phyloP scores from a whole-genome alignment of 2,797 vertebrate species.

The Pangasius sanitwongsei region DNA sequence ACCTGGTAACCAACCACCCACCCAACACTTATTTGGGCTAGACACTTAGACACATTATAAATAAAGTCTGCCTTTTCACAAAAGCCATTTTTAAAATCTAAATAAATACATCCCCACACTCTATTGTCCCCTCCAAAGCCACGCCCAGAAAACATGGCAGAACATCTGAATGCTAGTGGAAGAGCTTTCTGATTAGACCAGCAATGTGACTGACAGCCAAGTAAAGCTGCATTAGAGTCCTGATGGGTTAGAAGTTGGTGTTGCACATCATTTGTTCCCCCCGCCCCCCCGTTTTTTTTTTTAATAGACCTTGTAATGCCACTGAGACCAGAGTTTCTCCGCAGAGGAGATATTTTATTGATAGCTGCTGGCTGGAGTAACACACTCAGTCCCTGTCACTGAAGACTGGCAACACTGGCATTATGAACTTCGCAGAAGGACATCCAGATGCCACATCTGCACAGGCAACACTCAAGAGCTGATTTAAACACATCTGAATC shows the following conservation, averaged over 20 bases:
- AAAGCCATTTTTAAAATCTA: background rate
- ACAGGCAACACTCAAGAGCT: slow-evolving; percentile 17
- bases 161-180: background rate
- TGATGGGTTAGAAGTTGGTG: background rate
- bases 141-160: background rate
- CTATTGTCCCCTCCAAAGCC: background rate
- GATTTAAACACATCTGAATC: slow-evolving; percentile 37
- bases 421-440: slow-evolving; percentile 1
- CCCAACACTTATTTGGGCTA: background rate
- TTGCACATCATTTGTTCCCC: background rate
- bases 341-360: background rate
- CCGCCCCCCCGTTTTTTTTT: background rate
- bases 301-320: background rate
- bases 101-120: background rate
- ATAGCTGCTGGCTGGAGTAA: background rate
- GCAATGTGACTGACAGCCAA: background rate
- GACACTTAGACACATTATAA: background rate
- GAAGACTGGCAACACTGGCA: background rate
- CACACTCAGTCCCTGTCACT: background rate
- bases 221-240: background rate
- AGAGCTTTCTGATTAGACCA: no score
- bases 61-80: background rate
- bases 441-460: slow-evolving; percentile 9
- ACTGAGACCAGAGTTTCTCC: background rate
- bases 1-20: background rate